Evolutionary conservation across 1,140 invertebrate species (phyloP), one percentile per base, ranked within the genome.

Genomic region (Halesus radiatus): DNA sequence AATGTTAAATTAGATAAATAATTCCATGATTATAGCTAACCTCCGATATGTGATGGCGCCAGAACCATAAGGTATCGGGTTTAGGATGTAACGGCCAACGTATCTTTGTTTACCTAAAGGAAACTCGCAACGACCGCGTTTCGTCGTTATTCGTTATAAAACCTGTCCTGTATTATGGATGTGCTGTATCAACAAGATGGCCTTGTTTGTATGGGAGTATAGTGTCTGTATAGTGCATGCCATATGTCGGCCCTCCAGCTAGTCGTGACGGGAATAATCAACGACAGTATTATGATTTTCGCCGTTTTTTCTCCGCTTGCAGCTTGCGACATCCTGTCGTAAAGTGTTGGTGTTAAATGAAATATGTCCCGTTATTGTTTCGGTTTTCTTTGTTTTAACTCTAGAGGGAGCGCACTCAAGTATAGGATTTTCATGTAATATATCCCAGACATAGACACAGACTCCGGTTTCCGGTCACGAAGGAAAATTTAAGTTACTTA

Each of bases 201-300:
- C 62, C 7, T 3, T 10, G 0, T 29, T 29, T 1, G 62, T 26
- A 8, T 37, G 13, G 16, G 20, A 7, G 53, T 56, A 29, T 29
- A 29, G 5, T n/a, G n/a, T n/a, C n/a, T n/a, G n/a, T n/a, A 56
- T 20, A 20, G 54, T 56, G 54, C 6, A 56, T 56, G n/a, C n/a
- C n/a, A 56, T 15, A 22, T 53, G 45, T 29, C 72, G 16, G 16
- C 16, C 53, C n/a, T 32, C 54, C 29, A n/a, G 50, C 72, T 20
- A 8, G 37, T 5, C 76, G 80, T 78, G 75, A 45, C 56, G 50
- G 54, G 80, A 81, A 81, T 81, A 62, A 77, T 78, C 76, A 78
- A 81, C 56, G 52, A 54, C 26, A 58, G 29, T 58, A 73, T 72
- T 72, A 72, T 52, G 76, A 78, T 53, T 66, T 50, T 66, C 16